phyloP scores from a whole-genome alignment of 37 sponge, comb jelly and placozoan species.

The Oopsacas minuta region DNA sequence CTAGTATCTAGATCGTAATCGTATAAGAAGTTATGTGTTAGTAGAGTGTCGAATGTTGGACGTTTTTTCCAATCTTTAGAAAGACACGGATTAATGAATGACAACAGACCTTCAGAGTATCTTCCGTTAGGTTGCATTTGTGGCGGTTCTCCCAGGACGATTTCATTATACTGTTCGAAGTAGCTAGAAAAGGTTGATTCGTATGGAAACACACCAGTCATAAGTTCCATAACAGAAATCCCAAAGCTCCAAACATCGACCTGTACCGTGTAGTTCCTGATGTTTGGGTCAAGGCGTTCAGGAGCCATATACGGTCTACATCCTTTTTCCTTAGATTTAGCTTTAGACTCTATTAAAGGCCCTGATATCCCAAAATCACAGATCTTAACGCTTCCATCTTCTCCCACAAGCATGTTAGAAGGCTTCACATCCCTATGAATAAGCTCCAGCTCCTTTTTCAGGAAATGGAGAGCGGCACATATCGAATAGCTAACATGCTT shows the following conservation, averaged over 20 bases:
- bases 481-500: not conserved
- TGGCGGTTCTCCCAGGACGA: not conserved
- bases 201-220: not conserved
- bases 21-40: not conserved
- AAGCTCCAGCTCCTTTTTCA: not conserved
- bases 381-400: not conserved
- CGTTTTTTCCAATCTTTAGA: not conserved
- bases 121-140: not conserved
- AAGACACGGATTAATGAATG: not conserved
- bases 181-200: slow-evolving; percentile 1
- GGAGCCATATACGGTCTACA: slow-evolving; percentile 11
- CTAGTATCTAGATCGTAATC: not conserved
- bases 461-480: not conserved
- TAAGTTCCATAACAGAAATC: not conserved
- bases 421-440: not conserved
- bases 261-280: not conserved
- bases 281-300: not conserved
- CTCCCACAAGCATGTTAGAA: not conserved
- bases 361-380: slow-evolving; percentile 5
- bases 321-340: not conserved
- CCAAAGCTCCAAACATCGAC: not conserved
- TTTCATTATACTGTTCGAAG: slow-evolving; percentile 2
- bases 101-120: not conserved
- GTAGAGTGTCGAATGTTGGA: not conserved
- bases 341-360: not conserved